A percentile compares a stretch with the other conserved stretches of the same genome.
Conservation (phyloP, 2,888 invertebrate species). For the Buathra laborator region DNA sequence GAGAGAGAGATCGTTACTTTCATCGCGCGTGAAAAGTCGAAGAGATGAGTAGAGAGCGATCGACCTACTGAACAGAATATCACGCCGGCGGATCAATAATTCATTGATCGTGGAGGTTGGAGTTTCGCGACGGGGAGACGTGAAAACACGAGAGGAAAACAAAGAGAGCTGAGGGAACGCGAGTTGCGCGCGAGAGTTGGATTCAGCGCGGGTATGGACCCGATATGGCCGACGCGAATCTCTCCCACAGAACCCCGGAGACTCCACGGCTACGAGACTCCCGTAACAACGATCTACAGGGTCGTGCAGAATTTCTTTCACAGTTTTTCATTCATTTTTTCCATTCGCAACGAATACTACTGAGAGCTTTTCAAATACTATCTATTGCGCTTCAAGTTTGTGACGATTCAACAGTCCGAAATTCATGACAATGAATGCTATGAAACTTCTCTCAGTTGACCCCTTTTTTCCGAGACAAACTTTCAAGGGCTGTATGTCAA, state of each 20-base stretch:
- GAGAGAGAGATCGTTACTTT: background rate
- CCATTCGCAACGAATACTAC: background rate
- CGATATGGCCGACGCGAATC: slow-evolving; percentile 61
- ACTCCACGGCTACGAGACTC: slow-evolving; percentile 42
- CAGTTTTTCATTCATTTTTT: background rate
- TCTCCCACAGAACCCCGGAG: slow-evolving; percentile 34
- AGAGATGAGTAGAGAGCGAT: slow-evolving; percentile 6
- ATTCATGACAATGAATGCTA: background rate
- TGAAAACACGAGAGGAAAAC: slow-evolving; percentile 41
- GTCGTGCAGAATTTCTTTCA: slow-evolving; percentile 20
- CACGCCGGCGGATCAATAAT: slow-evolving; percentile 35
- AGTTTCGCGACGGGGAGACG: slow-evolving; percentile 17
- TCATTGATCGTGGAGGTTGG: slow-evolving; percentile 57
- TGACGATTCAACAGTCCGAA: too few species aligned
- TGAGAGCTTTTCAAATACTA: background rate
- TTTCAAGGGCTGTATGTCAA: background rate
- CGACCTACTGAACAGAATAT: slow-evolving; percentile 45
- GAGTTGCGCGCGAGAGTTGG: slow-evolving; percentile 32
- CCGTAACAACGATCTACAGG: slow-evolving; percentile 40
- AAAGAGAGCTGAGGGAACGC: slow-evolving; percentile 21
- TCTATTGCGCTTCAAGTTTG: background rate
- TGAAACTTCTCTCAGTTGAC: background rate
- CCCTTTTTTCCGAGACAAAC: background rate
- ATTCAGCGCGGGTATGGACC: slow-evolving; percentile 52
- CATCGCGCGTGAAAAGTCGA: background rate